Evolutionary conservation across 2,113 vertebrate species (phyloP).

Genomic region (Montifringilla adamsi): DNA sequence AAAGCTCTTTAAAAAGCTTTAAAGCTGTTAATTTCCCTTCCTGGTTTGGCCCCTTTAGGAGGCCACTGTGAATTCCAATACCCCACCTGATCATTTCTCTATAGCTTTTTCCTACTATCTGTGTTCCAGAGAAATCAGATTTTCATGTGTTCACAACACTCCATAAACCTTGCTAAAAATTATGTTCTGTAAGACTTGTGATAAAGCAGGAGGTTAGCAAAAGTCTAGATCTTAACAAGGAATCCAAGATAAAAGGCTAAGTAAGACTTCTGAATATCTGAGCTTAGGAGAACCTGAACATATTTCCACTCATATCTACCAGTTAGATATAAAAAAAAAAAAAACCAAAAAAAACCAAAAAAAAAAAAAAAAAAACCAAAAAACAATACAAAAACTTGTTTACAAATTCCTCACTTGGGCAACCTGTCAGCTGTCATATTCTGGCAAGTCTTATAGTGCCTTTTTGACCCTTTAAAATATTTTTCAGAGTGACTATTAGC

Average conservation of each 20-base stretch:
- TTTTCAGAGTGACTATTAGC: background rate
- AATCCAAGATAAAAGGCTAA: background rate
- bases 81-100: background rate
- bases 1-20: background rate
- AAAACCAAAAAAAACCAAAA: background rate
- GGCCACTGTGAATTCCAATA: background rate
- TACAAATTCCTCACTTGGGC: background rate
- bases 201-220: background rate
- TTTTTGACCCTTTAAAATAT: background rate
- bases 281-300: background rate
- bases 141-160: background rate
- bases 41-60: background rate
- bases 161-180: background rate
- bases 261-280: background rate
- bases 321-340: background rate
- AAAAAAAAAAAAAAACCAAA: background rate
- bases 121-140: background rate
- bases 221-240: background rate
- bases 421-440: background rate
- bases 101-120: background rate
- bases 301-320: background rate
- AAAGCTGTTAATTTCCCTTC: background rate
- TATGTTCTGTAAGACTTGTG: background rate
- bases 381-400: background rate
- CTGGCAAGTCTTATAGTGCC: background rate